Conservation (phyloP, 2,113 vertebrate species). For the Setophaga coronata region DNA sequence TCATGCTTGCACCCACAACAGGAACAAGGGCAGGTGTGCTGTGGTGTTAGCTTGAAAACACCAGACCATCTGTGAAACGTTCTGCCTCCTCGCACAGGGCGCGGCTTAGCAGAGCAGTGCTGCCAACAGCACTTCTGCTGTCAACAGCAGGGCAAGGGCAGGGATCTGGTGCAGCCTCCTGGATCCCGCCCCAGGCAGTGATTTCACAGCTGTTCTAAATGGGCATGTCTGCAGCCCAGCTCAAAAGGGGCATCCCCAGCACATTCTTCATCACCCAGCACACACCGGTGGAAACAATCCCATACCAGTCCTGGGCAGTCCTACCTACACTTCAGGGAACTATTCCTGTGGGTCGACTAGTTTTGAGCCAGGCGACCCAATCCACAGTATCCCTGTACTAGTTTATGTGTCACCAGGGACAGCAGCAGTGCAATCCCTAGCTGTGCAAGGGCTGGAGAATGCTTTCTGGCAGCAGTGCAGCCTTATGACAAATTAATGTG, state of each 20-base stretch:
- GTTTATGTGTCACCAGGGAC: neutral
- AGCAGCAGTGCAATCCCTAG: neutral
- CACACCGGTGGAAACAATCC: neutral
- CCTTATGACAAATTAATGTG: neutral
- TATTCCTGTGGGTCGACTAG: neutral
- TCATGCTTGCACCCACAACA: neutral
- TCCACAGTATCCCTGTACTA: neutral
- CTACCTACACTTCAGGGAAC: neutral
- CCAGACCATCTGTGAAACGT: neutral
- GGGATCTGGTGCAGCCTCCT: neutral
- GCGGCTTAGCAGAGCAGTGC: accelerated
- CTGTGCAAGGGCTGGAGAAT: neutral
- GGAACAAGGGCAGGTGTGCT: neutral
- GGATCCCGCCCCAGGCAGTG: accelerated
- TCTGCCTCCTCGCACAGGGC: neutral
- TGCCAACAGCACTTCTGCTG: neutral
- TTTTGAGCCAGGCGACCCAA: neutral
- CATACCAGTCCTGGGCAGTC: neutral
- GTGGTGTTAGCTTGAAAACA: neutral
- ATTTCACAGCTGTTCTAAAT: neutral
- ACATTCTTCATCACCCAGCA: neutral
- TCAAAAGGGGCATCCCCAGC: neutral
- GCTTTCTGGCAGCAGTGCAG: neutral
- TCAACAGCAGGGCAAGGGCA: neutral
- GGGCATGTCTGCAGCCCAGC: neutral